Base-by-base conservation (phyloP, 1,140 invertebrate genomes). In the Pomphorhynchus laevis region DNA sequence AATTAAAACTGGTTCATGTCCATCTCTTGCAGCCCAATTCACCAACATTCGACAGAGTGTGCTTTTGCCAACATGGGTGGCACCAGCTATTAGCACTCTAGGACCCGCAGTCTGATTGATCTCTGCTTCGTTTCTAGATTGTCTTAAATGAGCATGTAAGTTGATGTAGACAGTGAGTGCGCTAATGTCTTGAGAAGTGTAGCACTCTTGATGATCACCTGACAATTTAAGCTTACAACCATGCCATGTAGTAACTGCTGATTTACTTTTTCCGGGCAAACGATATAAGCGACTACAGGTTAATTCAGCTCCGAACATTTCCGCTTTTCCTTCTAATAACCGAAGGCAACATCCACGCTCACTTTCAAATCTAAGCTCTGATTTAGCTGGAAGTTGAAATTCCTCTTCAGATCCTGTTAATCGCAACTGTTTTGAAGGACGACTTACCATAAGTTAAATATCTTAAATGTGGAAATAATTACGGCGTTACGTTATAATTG, bases 221-320 rank as follows among this genome's bases (percentile, higher is more conserved):
- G 32, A 22, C 40, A 46, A 27, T 35, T 27, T 39, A 38, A 27
- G 53, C 0, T 66, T 68, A 52, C 79, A 89, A 2, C 79, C 79
- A 53, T 91, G 75, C 67, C 73, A 95, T 6, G 84, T 84, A 50
- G 74, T 95, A 1, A 93, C 69, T 0, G 84, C 84, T 12, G 84
- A 69, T 62, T 93, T 91, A 1, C 77, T 71, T 2, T 80, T 79
- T 44, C 69, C 63, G 18, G 66, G 64, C 53, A 93, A 93, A 45
- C 69, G 69, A 57, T 93, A 93, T 14, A 69, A 67, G 57, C 79
- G 89, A 18, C 74, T 74, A 57, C 75, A 74, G 0, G 84, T 72
- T 40, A 98, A 52, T 59, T 93, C 84, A 0, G 80, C 82, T 1
- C 86, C 86, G 62, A 93, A 98, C 34, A 93, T 65, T 64, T 95